These are phyloP conservation scores for Bos indicus DNA, from an alignment of 2,113 vertebrate genomes.

Conservation along the genomic window DNA sequence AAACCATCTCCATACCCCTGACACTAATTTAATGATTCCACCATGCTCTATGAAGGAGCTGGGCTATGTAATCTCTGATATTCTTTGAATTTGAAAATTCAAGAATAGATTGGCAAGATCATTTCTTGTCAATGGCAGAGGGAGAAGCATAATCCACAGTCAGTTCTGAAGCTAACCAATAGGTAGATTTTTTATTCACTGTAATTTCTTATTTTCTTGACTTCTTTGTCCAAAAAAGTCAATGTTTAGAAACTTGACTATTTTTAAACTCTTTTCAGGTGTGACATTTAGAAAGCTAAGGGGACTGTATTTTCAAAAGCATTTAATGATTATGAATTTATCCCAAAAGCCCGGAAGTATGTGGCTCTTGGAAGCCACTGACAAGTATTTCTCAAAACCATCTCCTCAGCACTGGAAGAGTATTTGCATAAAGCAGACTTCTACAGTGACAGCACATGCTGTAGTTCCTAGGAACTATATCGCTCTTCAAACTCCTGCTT, in stretches of 20 bases:
- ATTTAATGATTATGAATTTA: background rate
- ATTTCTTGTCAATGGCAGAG: background rate
- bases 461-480: background rate
- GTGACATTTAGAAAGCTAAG: slow-evolving; percentile 18
- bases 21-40: background rate
- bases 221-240: background rate
- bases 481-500: background rate
- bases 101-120: background rate
- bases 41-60: background rate
- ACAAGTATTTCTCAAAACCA: background rate
- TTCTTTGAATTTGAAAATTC: background rate
- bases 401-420: background rate
- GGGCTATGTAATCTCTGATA: background rate
- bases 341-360: background rate
- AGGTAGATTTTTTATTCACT: background rate
- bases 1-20: background rate
- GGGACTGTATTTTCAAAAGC: background rate
- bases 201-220: slow-evolving; percentile 19
- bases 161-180: background rate
- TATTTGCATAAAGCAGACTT: background rate
- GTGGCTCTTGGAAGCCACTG: background rate
- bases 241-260: background rate
- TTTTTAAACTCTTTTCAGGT: background rate
- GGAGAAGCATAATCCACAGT: background rate
- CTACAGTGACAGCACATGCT: background rate